phyloP scores from a whole-genome alignment of 2,797 vertebrate genomes.

The Sebastes dallii region DNA sequence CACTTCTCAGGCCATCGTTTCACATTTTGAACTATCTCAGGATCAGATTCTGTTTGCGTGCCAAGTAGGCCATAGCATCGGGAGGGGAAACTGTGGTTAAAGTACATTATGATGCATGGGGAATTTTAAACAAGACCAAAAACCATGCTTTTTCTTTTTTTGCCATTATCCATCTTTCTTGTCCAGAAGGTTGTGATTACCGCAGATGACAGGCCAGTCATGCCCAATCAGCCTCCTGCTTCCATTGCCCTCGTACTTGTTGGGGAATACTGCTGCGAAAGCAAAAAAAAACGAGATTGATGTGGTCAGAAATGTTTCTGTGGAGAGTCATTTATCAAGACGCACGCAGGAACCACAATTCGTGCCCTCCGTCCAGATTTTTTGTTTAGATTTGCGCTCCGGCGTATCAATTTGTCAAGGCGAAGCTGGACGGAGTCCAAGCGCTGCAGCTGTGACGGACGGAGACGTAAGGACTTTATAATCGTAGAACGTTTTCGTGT shows the following conservation, averaged over 20 bases:
- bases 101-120: background rate
- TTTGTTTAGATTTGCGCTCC: conserved; percentile 28
- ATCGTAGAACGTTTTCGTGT: background rate
- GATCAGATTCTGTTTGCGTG: background rate
- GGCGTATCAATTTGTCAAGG: conserved; percentile 36
- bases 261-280: conserved; percentile 26
- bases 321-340: conserved; percentile 34
- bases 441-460: conserved; percentile 26
- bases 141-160: background rate
- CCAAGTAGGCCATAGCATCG: background rate
- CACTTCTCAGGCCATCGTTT: background rate
- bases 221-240: conserved; percentile 27
- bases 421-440: conserved; percentile 21
- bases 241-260: background rate
- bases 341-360: conserved; percentile 7
- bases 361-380: conserved; percentile 12
- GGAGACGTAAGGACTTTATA: background rate
- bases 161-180: background rate
- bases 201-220: conserved; percentile 32
- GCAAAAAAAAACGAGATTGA: conserved; percentile 35
- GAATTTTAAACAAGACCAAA: conserved; percentile 17
- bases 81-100: background rate
- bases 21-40: background rate
- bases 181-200: conserved; percentile 47
- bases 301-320: conserved; percentile 34